These are phyloP conservation scores for Epinephelus moara DNA, from an alignment of 2,113 vertebrate genomes.

Conservation along the genomic window DNA sequence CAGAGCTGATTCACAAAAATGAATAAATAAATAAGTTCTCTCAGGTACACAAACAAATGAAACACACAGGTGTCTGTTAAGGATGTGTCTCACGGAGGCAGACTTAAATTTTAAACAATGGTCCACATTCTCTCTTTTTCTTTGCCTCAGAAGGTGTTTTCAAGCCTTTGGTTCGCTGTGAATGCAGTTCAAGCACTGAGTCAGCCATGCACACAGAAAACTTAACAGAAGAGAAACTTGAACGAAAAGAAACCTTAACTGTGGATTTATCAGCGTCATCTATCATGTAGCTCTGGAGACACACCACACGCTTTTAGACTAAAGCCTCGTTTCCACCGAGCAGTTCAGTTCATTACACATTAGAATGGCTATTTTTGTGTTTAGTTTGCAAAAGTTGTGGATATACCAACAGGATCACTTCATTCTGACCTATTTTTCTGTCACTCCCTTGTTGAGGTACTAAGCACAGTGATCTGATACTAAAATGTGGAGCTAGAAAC, in stretches of 20 bases:
- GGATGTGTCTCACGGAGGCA: slow-evolving; percentile 40
- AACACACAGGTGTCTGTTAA: not conserved
- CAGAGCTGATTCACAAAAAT: slow-evolving; percentile 6
- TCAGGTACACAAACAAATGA: slow-evolving; percentile 17
- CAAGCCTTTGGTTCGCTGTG: slow-evolving; percentile 39
- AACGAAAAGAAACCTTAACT: slow-evolving; percentile 28
- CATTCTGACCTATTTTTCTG: too few species aligned
- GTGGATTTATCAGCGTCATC: slow-evolving; percentile 57
- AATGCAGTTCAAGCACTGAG: slow-evolving; percentile 27
- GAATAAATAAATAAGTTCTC: not conserved
- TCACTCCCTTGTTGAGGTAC: too few species aligned
- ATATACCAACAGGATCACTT: too few species aligned
- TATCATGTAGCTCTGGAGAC: slow-evolving; percentile 51
- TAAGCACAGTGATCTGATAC: too few species aligned
- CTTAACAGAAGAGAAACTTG: slow-evolving; percentile 30
- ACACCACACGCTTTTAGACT: slow-evolving; percentile 21
- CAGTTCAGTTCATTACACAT: too few species aligned
- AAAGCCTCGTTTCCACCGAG: not conserved
- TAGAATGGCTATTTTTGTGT: too few species aligned
- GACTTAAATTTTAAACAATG: slow-evolving; percentile 41
- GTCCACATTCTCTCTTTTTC: slow-evolving; percentile 18
- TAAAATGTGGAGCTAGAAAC: too few species aligned
- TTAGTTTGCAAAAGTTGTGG: too few species aligned
- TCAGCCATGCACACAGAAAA: slow-evolving; percentile 55
- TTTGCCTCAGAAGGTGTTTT: slow-evolving; percentile 35